These are phyloP conservation scores for Brachyrhaphis roseni DNA, from an alignment of 2,797 vertebrate genomes.

Conservation along the genomic window DNA sequence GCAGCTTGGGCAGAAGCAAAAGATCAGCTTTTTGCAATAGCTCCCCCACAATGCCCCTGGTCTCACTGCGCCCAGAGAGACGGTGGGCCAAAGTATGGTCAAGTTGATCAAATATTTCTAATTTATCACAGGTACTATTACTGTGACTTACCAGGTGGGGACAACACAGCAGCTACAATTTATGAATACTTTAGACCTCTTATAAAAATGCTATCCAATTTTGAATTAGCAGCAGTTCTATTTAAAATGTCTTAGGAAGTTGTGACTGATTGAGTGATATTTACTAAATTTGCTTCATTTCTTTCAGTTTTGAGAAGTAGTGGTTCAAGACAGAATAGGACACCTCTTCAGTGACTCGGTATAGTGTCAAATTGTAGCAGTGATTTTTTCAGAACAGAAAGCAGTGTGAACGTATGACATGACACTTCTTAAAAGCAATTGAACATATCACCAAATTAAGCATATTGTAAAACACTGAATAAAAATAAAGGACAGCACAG, in stretches of 20 bases:
- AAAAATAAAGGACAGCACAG: background rate
- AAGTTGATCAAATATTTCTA: conserved; percentile 13
- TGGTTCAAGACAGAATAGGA: background rate
- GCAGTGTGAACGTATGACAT: background rate
- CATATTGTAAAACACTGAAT: background rate
- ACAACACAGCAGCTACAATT: background rate
- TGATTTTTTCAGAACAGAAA: background rate
- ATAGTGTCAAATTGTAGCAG: background rate
- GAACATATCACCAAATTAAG: background rate
- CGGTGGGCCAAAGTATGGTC: background rate
- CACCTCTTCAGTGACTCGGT: background rate
- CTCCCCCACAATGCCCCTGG: conserved; percentile 32
- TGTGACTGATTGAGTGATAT: background rate
- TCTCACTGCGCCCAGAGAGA: conserved; percentile 2
- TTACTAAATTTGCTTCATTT: background rate
- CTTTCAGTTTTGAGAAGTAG: background rate
- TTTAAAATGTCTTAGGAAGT: background rate
- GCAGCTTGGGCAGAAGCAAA: conserved; percentile 47
- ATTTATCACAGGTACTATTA: background rate
- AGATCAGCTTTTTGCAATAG: conserved; percentile 71
- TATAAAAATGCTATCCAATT: background rate
- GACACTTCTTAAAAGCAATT: background rate
- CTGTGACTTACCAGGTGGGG: background rate
- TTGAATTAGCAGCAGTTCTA: background rate
- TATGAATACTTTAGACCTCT: too few relatives aligned